These are phyloP conservation scores for Mola mola DNA, from an alignment of 2,113 vertebrate genomes.

Conservation along the genomic window DNA sequence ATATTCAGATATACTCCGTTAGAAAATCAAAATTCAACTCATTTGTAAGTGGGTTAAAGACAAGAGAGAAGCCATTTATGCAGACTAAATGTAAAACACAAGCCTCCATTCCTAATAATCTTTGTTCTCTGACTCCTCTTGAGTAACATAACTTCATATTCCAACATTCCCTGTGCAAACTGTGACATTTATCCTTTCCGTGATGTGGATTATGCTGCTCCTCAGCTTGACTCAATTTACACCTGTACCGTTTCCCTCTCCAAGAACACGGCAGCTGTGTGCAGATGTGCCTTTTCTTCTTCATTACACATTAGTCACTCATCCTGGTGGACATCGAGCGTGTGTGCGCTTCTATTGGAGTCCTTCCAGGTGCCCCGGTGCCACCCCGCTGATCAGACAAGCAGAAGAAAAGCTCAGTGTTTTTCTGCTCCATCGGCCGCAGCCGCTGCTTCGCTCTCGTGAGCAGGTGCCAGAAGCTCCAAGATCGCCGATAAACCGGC, in stretches of 20 bases:
- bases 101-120: too few species aligned
- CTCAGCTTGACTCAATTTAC: too few species aligned
- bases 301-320: constrained; percentile 77
- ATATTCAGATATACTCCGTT: too few species aligned
- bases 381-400: constrained; percentile 77
- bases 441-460: constrained; percentile 81
- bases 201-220: too few species aligned
- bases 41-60: too few species aligned
- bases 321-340: constrained; percentile 37
- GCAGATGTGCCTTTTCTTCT: constrained; percentile 80
- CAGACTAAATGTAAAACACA: too few species aligned
- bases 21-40: too few species aligned
- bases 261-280: constrained; percentile 42
- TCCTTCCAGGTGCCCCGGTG: constrained; percentile 77
- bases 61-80: too few species aligned
- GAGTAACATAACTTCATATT: too few species aligned
- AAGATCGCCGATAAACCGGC: not conserved
- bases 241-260: not conserved
- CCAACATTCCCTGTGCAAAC: too few species aligned
- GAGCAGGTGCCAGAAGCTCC: constrained; percentile 72
- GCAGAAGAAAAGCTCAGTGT: constrained; percentile 85
- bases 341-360: constrained; percentile 68
- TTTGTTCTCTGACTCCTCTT: too few species aligned
- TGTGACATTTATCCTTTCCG: too few species aligned
- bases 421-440: constrained; percentile 86